Percentiles rank a stretch among this genome's conserved stretches.
phyloP scores from a whole-genome alignment of 2,888 invertebrate genomes.

The Priocnemis perturbator region DNA sequence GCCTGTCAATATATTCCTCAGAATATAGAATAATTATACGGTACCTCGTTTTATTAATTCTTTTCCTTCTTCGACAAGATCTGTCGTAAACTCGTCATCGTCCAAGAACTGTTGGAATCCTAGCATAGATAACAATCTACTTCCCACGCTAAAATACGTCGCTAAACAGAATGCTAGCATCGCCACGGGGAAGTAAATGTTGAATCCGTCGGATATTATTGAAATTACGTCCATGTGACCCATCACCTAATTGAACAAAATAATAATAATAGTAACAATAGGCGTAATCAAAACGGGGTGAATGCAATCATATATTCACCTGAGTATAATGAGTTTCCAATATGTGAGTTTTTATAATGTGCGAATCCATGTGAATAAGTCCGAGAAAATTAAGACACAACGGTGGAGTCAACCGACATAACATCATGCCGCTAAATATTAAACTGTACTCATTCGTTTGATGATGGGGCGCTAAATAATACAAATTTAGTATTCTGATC shows the following conservation, averaged over 20 bases:
- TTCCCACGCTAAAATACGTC: conserved; percentile 95
- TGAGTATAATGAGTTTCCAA: conserved; percentile 96
- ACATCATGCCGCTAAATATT: conserved; percentile 98
- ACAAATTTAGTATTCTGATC: conserved; percentile 95
- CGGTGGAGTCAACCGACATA: conserved; percentile 97
- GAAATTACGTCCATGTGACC: conserved; percentile 99
- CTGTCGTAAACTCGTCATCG: conserved; percentile 94
- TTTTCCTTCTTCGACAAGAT: conserved; percentile 94
- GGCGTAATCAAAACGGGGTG: not conserved
- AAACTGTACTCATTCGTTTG: conserved; percentile 99
- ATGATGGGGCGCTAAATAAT: conserved; percentile 97
- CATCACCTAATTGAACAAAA: conserved; percentile 84
- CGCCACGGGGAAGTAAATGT: conserved; percentile 98
- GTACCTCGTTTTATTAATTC: conserved; percentile 92
- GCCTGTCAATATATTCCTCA: conserved; percentile 4
- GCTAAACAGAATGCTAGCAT: conserved; percentile 94
- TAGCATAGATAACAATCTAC: conserved; percentile 90
- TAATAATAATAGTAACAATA: conserved; percentile 22
- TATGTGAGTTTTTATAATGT: conserved; percentile 87
- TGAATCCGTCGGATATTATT: conserved; percentile 98
- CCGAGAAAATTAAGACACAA: conserved; percentile 99
- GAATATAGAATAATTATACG: not conserved
- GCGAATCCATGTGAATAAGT: conserved; percentile 98
- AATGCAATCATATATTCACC: conserved; percentile 77
- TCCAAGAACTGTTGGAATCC: conserved; percentile 98